Base-by-base conservation (phyloP, 2,797 vertebrate genomes). In the Tachyglossus aculeatus region DNA sequence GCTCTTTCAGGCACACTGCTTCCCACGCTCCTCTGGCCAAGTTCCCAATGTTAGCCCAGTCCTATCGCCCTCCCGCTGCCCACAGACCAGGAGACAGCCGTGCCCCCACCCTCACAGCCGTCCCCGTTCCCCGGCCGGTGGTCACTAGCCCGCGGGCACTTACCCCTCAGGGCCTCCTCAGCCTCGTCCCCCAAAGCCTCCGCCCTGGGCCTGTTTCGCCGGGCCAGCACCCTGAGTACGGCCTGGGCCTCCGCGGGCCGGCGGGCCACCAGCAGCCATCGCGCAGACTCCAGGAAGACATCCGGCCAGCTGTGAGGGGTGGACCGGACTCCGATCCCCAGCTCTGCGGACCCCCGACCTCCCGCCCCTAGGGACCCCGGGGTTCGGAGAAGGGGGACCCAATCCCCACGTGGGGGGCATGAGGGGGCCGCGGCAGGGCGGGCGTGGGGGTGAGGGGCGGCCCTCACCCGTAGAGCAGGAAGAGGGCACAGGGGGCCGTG, bases 301-400 rank as follows among this genome's bases (percentile, higher is more conserved):
- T 94, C 94, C 1, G 96, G 95, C 90, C 96, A 93, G 41, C 96
- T 97, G 84, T n/a, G n/a, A n/a, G n/a, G n/a, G n/a, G n/a, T n/a
- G n/a, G n/a, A n/a, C n/a, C 74, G 25, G 60, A 29, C 24, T 55
- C 21, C 34, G 7, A 2, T 67, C 48, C 66, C 29, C 43, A 37
- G 45, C 18, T 11, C 43, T 16, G 16, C 37, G 31, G 24, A 22
- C 14, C 15, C 41, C 55, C 47, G 62, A 33, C 31, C 18, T 59
- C 38, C 43, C 50, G 50, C 4, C 51, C 47, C 40, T 18, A 50
- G 27, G 36, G 54, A 40, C 9, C 14, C 16, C 3, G 7, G 34
- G 40, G 60, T n/a, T 48, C n/a, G 14, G 22, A 36, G 19, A 7
- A 12, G 43, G 1, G 9, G 9, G 7, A 9, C 12, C n/a, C 44